Base-by-base conservation (phyloP, 1,140 invertebrate genomes). In the Drosophila parabipectinata region DNA sequence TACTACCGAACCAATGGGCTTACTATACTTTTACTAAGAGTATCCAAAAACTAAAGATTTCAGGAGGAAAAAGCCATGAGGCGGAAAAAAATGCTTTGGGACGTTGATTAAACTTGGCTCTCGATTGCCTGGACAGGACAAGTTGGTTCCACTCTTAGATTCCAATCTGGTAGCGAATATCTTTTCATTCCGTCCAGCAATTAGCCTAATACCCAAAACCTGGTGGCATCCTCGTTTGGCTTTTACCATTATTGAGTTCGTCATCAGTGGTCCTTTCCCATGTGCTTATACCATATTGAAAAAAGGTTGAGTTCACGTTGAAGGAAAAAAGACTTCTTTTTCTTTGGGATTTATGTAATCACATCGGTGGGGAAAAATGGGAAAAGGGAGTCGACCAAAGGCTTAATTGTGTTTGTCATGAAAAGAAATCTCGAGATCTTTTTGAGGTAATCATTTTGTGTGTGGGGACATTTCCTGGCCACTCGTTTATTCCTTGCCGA, bases 21-120 rank as follows among this genome's bases (percentile, higher is more conserved):
- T 14, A 32, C 12, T 5, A 14, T 30, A 15, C 28, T 0, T n/a
- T 6, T 15, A 39, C 12, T 9, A 39, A 68, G 66, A 14, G 63
- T 50, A 68, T 28, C 8, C 3, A 18, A 66, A 37, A 62, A 62
- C 53, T 72, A 63, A 32, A 18, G 18, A 24, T 44, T 34, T 50
- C n/a, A 37, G 47, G 37, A 44, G 26, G 21, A 57, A 34, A 72
- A 50, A 60, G 15, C 12, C 15, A 39, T 24, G 26, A 7, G 26
- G 26, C 26, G 6, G 32, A 39, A 67, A 63, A 73, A 61, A 71
- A 77, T 58, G 59, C 34, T 69, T 68, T 58, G 57, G 50, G 73
- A 85, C 73, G 80, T 85, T 84, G 80, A 84, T 84, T 85, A 84
- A 84, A 85, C 80, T 77, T 80, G 56, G 72, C 67, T 73, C 69